Conservation (phyloP, 35 echinoderm and acorn worm species). For the Holothuria glaberrima region DNA sequence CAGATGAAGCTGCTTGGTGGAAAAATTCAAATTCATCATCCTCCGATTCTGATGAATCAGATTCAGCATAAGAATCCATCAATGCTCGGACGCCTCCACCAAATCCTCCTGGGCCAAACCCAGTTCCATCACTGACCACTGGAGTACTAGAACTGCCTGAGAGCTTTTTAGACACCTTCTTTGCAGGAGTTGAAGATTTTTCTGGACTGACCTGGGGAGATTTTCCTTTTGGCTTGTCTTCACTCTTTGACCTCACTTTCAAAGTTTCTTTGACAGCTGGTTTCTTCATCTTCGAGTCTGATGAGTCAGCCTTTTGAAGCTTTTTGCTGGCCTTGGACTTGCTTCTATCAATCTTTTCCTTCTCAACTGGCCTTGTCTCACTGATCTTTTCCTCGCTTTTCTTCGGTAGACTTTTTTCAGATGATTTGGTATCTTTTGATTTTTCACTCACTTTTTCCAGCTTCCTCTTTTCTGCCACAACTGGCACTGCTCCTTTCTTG, state of each 20-base stretch:
- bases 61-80: conserved; percentile 1
- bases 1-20: conserved; percentile 7
- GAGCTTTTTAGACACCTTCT: conserved; percentile 12
- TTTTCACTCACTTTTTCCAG: conserved; percentile 50
- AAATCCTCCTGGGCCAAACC: not conserved
- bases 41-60: conserved; percentile 35
- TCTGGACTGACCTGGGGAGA: not conserved
- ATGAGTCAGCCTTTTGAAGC: conserved; percentile 33
- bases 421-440: conserved; percentile 29
- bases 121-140: not conserved
- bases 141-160: not conserved
- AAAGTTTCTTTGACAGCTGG: conserved; percentile 3
- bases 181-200: not conserved
- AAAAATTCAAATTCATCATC: conserved; percentile 14
- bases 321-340: conserved; percentile 21
- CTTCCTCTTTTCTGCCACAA: conserved; percentile 16
- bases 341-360: conserved; percentile 19
- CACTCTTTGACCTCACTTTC: conserved; percentile 48
- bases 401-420: conserved; percentile 19
- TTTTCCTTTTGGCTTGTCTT: conserved; percentile 31
- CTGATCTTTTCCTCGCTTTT: conserved; percentile 17
- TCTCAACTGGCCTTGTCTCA: conserved; percentile 25
- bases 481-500: conserved; percentile 4
- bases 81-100: conserved; percentile 51
- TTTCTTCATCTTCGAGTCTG: conserved; percentile 31